These are phyloP conservation scores for Sternarchorhynchus goeldii DNA, from an alignment of 2,797 vertebrate species.

Conservation along the genomic window DNA sequence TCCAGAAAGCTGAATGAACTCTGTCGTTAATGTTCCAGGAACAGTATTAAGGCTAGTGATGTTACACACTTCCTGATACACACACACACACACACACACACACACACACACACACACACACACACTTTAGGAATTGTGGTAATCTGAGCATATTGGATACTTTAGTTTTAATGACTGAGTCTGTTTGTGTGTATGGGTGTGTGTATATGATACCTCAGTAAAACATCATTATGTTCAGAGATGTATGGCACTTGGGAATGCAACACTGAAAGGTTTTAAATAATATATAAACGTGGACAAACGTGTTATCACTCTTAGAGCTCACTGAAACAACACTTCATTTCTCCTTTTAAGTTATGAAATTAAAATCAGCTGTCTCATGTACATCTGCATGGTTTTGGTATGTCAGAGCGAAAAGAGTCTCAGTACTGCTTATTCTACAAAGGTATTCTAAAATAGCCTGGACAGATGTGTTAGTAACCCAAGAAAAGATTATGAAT, in stretches of 20 bases:
- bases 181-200: slow-evolving; percentile 25
- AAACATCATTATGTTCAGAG: slow-evolving; percentile 42
- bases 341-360: no score
- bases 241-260: neutral
- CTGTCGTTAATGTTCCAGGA: neutral
- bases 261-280: neutral
- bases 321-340: no score
- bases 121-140: slow-evolving; percentile 44
- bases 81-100: slow-evolving; percentile 5
- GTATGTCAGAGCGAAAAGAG: no score
- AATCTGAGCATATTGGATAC: slow-evolving; percentile 61
- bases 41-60: neutral
- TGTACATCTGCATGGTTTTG: no score
- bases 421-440: no score
- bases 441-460: no score
- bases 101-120: no score
- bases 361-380: no score
- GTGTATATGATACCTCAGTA: slow-evolving; percentile 58
- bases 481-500: no score
- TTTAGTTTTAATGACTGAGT: slow-evolving; percentile 38
- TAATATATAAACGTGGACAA: no score
- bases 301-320: no score
- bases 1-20: slow-evolving; percentile 5
- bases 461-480: no score
- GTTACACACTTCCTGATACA: neutral